Evolutionary conservation across 1,140 invertebrate species (phyloP).

Genomic region (Lordiphosa stackelbergi): DNA sequence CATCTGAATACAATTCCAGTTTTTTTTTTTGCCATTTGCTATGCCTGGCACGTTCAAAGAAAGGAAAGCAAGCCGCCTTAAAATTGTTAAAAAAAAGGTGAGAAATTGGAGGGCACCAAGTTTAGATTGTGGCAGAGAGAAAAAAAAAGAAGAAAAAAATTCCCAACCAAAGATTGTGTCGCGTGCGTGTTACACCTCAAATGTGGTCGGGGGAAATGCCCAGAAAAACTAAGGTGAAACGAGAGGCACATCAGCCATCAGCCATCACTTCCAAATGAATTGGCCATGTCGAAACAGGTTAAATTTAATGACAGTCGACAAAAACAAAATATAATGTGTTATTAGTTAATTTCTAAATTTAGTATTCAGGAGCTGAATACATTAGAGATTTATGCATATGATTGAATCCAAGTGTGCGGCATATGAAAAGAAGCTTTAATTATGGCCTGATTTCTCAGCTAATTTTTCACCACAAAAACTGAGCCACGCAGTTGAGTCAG

Average conservation of each 20-base stretch:
- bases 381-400: no score
- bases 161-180: slow-evolving; percentile 26
- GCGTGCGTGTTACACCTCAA: slow-evolving; percentile 14
- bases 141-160: slow-evolving; percentile 23
- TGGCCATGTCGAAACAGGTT: slow-evolving; percentile 33
- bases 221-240: not conserved
- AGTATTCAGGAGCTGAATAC: no score
- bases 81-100: slow-evolving; percentile 42
- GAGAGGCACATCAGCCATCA: not conserved
- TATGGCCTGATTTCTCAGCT: no score
- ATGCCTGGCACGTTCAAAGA: slow-evolving; percentile 38
- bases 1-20: slow-evolving; percentile 23
- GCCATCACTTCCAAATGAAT: slow-evolving; percentile 17
- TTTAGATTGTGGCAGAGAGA: slow-evolving; percentile 18
- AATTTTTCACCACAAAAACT: no score
- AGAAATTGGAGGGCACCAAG: slow-evolving; percentile 43
- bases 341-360: no score
- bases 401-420: no score
- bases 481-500: no score
- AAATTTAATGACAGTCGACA: slow-evolving; percentile 31
- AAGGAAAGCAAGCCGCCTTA: slow-evolving; percentile 15
- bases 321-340: slow-evolving; percentile 19
- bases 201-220: not conserved
- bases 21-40: slow-evolving; percentile 25
- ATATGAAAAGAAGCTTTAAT: no score